A percentile compares a stretch with the other conserved stretches of the same genome.
Evolutionary conservation across 2,797 vertebrate genomes (phyloP).

Genomic region (Ptychadena robeensis): DNA sequence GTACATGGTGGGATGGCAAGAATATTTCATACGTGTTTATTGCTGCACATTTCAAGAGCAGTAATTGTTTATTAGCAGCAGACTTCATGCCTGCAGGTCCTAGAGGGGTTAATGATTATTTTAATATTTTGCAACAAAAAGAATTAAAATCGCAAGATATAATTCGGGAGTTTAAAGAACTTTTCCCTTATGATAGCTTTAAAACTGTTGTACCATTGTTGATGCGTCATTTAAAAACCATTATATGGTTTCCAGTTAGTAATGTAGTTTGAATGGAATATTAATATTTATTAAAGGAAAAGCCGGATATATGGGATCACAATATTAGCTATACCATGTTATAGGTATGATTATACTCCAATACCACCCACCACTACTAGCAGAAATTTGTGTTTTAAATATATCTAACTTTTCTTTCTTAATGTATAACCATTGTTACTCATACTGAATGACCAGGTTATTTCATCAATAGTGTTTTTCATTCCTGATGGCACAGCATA

Average conservation of each 20-base stretch:
- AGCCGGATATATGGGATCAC: not conserved
- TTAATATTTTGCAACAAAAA: conserved; percentile 8
- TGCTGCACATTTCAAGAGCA: conserved; percentile 67
- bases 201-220: not conserved
- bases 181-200: not conserved
- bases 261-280: not conserved
- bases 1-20: conserved; percentile 67
- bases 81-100: conserved; percentile 3
- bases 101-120: conserved; percentile 26
- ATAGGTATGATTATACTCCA: no score
- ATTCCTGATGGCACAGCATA: no score
- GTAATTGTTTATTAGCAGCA: conserved; percentile 48
- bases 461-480: no score
- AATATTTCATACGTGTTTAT: conserved; percentile 72
- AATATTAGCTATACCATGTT: no score
- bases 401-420: no score
- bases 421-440: no score
- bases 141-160: not conserved
- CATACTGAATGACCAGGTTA: no score
- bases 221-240: no score
- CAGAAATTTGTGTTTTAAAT: no score
- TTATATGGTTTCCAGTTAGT: not conserved
- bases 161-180: not conserved
- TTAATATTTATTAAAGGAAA: not conserved
- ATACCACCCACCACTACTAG: no score